Percentiles rank a stretch among this genome's conserved stretches.
Evolutionary conservation across 1,140 invertebrate genomes (phyloP).

Genomic region (Zelostemma sp.): DNA sequence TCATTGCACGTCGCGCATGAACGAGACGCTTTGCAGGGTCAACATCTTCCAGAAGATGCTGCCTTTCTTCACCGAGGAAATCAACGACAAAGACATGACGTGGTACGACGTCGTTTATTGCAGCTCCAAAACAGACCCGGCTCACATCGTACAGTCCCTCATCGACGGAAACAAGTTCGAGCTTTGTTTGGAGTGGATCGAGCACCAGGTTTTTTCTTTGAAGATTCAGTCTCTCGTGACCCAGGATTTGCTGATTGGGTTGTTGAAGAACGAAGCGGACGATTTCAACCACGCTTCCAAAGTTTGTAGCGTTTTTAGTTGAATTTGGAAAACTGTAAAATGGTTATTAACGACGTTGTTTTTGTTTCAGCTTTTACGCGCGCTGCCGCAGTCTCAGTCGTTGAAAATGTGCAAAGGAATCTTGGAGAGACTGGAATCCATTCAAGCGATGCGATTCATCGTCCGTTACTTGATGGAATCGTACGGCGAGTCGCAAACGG

Average conservation of each 20-base stretch:
- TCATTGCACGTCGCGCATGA: conserved; percentile 59
- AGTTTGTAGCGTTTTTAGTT: conserved; percentile 3
- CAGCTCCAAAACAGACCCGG: conserved; percentile 58
- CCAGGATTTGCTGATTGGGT: conserved; percentile 56
- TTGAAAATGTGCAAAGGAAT: conserved; percentile 74
- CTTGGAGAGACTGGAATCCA: conserved; percentile 74
- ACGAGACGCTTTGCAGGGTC: conserved; percentile 58
- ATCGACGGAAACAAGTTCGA: conserved; percentile 70
- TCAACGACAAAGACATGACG: conserved; percentile 45
- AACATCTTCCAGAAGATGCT: conserved; percentile 68
- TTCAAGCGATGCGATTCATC: conserved; percentile 74
- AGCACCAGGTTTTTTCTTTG: conserved; percentile 64
- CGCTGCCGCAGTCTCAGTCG: conserved; percentile 70
- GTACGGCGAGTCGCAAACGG: conserved; percentile 62
- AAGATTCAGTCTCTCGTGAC: conserved; percentile 55
- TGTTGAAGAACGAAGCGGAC: conserved; percentile 53
- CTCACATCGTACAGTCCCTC: conserved; percentile 53
- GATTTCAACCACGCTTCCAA: conserved; percentile 57
- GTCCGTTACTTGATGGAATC: conserved; percentile 72
- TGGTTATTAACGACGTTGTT: conserved; percentile 30
- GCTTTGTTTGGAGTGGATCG: conserved; percentile 75
- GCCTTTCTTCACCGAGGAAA: conserved; percentile 52
- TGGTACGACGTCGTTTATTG: conserved; percentile 69
- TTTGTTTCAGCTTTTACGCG: conserved; percentile 62
- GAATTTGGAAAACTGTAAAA: conserved; percentile 46